Evolutionary conservation across 2,113 vertebrate species (phyloP).

Genomic region (chimpanzee (Pan troglodytes)): NHGRI_mPanTro3-v2.1_pri NC_072402.2:2298501-2299000

Average conservation of each 20-base stretch:
- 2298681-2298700: no score
- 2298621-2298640: neutral
- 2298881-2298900: neutral
- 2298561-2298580: no score
- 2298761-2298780: no score
- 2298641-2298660: neutral
- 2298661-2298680: neutral
- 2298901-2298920: neutral
- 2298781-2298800: neutral
- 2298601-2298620: neutral
- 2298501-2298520: no score
- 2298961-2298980: neutral
- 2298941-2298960: rapidly evolving
- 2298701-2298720: neutral
- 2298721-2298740: neutral
- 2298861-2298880: neutral
- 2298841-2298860: neutral
- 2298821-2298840: neutral
- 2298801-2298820: neutral
- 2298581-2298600: no score
- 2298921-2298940: neutral
- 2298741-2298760: neutral
- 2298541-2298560: no score
- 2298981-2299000: rapidly evolving
- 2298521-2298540: no score